These are phyloP conservation scores for Petrocephalus schoutedeni DNA, from an alignment of 2,797 vertebrate genomes.

Conservation along the genomic window DNA sequence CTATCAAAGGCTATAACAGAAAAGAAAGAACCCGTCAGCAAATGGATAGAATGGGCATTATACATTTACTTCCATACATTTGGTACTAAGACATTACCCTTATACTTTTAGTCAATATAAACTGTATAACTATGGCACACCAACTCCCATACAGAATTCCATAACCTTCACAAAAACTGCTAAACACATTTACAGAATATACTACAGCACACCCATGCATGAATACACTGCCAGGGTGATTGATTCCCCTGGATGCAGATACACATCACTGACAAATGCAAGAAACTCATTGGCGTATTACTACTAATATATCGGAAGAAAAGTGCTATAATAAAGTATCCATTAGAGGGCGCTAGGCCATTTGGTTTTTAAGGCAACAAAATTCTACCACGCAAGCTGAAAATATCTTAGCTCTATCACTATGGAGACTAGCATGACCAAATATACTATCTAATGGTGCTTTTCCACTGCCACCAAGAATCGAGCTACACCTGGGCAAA, in stretches of 20 bases:
- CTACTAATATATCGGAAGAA: not conserved
- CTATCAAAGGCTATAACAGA: conserved; percentile 62
- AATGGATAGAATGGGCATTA: not conserved
- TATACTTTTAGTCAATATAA: not conserved
- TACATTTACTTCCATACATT: not conserved
- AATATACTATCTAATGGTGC: not conserved
- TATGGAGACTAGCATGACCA: not conserved
- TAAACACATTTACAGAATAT: not conserved
- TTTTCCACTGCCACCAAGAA: not conserved
- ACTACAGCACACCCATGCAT: not conserved
- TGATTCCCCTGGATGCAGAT: not conserved
- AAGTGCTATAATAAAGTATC: not conserved
- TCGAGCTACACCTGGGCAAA: not conserved
- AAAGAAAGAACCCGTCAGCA: not conserved
- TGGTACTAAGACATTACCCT: not conserved
- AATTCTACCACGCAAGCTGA: not conserved
- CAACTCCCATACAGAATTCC: not conserved
- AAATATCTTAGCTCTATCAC: not conserved
- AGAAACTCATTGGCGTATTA: not conserved
- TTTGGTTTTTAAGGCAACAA: not conserved
- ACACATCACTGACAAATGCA: not conserved
- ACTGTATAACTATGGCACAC: not conserved
- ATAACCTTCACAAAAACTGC: not conserved
- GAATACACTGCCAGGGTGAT: not conserved
- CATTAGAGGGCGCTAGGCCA: not conserved